phyloP scores from a whole-genome alignment of 2,888 invertebrate species.

The Camponotus fellah region DNA sequence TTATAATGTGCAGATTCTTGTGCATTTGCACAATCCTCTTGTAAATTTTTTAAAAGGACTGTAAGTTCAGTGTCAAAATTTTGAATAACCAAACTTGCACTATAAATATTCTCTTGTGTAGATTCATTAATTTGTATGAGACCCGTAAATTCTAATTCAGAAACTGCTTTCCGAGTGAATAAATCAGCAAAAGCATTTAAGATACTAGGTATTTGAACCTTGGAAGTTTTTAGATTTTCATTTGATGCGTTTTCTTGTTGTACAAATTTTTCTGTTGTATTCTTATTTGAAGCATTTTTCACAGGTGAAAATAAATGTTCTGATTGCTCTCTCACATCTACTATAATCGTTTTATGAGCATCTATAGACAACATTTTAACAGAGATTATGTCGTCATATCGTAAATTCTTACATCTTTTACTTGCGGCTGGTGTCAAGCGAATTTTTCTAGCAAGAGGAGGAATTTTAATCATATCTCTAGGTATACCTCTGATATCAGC shows the following conservation, averaged over 20 bases:
- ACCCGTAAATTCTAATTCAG: background rate
- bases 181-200: background rate
- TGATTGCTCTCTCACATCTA: constrained; percentile 53
- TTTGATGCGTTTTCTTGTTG: background rate
- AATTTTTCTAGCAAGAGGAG: constrained; percentile 64
- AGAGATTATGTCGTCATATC: constrained; percentile 56
- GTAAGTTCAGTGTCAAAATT: constrained; percentile 34
- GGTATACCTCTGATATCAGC: constrained; percentile 69
- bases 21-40: constrained; percentile 52
- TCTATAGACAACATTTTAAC: constrained; percentile 67
- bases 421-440: constrained; percentile 57
- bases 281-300: background rate
- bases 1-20: constrained; percentile 39
- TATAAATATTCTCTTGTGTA: constrained; percentile 60
- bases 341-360: constrained; percentile 53
- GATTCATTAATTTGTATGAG: constrained; percentile 22
- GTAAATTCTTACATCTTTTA: constrained; percentile 50
- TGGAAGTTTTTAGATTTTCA: background rate
- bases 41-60: constrained; percentile 62
- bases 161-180: background rate
- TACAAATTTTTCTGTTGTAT: background rate
- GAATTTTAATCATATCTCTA: constrained; percentile 49
- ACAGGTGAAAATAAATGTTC: background rate
- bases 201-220: background rate
- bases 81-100: constrained; percentile 63